Percentiles rank a stretch among this genome's conserved stretches.
phyloP scores from a whole-genome alignment of 64 coral and sea anemone species.

The Pachyseris speciosa region DNA sequence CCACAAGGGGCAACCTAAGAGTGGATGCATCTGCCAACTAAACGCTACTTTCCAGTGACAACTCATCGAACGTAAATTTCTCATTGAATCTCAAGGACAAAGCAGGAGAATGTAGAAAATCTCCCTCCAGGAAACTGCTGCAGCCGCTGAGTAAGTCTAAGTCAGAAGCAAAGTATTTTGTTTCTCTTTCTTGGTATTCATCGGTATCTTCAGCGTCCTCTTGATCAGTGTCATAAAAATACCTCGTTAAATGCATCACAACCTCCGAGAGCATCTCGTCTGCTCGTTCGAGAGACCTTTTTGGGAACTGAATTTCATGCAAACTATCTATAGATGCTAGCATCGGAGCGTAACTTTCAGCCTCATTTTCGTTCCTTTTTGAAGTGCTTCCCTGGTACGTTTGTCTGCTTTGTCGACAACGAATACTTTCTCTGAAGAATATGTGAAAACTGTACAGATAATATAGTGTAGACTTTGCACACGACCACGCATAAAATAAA shows the following conservation, averaged over 20 bases:
- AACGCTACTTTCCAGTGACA: background rate
- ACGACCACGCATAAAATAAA: background rate
- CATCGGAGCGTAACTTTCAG: background rate
- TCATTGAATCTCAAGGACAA: background rate
- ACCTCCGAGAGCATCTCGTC: background rate
- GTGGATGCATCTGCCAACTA: background rate
- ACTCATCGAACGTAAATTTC: background rate
- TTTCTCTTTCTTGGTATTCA: background rate
- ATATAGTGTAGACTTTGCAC: background rate
- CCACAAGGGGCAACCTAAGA: no score
- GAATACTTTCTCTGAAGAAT: background rate
- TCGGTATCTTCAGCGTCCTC: background rate
- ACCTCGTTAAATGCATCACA: background rate
- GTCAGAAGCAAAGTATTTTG: background rate
- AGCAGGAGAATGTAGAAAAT: background rate
- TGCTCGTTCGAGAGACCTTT: background rate
- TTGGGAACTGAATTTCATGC: background rate
- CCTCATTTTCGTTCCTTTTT: background rate
- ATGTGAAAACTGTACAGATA: background rate
- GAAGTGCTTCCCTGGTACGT: background rate
- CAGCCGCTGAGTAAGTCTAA: background rate
- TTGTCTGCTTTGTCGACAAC: background rate
- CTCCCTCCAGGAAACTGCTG: background rate
- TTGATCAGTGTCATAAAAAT: background rate
- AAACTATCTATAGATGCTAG: constrained; percentile 11